Evolutionary conservation across 2,113 vertebrate genomes (phyloP).

Genomic region (Scortum barcoo): DNA sequence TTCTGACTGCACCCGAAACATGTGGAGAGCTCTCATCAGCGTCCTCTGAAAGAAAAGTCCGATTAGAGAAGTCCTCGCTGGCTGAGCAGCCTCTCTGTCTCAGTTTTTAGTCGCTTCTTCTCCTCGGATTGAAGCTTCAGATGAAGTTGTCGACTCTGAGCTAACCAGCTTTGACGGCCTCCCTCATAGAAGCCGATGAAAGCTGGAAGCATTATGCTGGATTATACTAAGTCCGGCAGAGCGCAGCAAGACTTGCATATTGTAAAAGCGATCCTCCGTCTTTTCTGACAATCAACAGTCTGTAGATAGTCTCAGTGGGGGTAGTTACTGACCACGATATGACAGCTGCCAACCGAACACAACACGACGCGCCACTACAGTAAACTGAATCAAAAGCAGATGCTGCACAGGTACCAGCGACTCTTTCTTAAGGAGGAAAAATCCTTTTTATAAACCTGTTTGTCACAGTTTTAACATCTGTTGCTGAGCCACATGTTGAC

Average conservation of each 20-base stretch:
- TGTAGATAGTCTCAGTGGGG: conserved; percentile 5
- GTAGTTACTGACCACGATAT: background rate
- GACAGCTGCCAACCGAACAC: conserved; percentile 15
- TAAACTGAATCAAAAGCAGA: background rate
- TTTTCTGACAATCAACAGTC: conserved; percentile 46
- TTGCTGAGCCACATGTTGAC: background rate
- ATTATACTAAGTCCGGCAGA: conserved; percentile 61
- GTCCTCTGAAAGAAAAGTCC: conserved; percentile 12
- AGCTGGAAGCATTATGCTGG: conserved; percentile 51
- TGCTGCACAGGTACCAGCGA: background rate
- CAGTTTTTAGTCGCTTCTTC: background rate
- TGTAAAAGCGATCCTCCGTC: conserved; percentile 31
- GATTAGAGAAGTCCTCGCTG: conserved; percentile 1
- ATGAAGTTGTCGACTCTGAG: conserved; percentile 32
- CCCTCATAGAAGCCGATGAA: conserved; percentile 27
- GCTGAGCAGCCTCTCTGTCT: background rate
- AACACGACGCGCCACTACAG: background rate
- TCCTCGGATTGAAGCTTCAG: conserved; percentile 3
- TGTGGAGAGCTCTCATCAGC: conserved; percentile 1
- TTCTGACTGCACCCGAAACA: background rate
- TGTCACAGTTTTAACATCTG: background rate
- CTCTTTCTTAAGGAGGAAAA: background rate
- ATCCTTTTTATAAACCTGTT: background rate
- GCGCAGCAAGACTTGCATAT: conserved; percentile 39
- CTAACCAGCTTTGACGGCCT: conserved; percentile 52